These are phyloP conservation scores for Colaptes auratus DNA, from an alignment of 2,113 vertebrate genomes.

Conservation along the genomic window DNA sequence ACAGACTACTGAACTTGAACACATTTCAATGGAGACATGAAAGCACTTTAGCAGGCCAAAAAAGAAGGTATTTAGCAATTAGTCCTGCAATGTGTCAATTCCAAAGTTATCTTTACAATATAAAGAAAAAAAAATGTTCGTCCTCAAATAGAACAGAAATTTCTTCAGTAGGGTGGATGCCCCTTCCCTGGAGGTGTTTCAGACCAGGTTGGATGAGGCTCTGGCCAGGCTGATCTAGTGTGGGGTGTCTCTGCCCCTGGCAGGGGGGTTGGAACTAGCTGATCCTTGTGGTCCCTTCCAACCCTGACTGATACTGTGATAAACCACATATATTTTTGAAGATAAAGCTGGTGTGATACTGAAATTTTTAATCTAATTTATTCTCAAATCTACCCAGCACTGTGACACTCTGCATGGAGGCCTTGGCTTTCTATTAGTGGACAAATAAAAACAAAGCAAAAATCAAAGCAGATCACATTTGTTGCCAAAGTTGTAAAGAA, in stretches of 20 bases:
- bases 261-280: too few species aligned
- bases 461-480: background rate
- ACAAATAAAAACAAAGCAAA: background rate
- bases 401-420: background rate
- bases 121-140: background rate
- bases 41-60: background rate
- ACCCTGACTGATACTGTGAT: background rate
- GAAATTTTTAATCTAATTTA: background rate
- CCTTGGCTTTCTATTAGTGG: background rate
- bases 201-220: too few species aligned
- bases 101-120: background rate
- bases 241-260: too few species aligned
- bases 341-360: background rate
- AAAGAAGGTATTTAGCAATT: background rate
- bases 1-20: background rate
- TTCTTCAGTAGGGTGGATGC: background rate
- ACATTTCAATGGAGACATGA: background rate
- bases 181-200: too few species aligned
- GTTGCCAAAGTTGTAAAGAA: background rate
- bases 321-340: background rate
- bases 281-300: too few species aligned
- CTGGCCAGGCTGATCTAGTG: too few species aligned
- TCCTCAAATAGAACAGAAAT: background rate
- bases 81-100: too few species aligned
- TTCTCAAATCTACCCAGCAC: background rate